Evolutionary conservation across 2,113 vertebrate genomes (phyloP), one percentile per base, ranked within the genome.

Genomic region (Grus americana): DNA sequence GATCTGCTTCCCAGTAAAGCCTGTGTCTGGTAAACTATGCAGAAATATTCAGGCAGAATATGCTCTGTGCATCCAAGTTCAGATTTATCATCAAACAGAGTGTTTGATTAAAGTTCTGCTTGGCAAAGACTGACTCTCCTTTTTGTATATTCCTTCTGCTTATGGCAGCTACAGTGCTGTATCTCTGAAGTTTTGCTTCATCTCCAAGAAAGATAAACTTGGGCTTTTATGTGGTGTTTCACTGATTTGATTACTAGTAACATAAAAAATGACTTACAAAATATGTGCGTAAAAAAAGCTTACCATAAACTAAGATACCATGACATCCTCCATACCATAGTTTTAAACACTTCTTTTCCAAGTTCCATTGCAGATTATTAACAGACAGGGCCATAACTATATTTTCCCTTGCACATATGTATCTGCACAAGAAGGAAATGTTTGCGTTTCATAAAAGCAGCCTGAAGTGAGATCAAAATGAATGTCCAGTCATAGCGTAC

Each of bases 211-310:
- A 95, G 96, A 97, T 95, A 97, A 97, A 96, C 96, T 88, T 55
- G 71, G 57, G 91, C 92, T 97, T 92, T 95, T 96, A 88, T 95
- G 90, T 93, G 92, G 95, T 95, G 94, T 95, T 93, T 86, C 79
- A n/a, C 81, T 95, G 95, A 97, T 97, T 89, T 96, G 96, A 93
- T 96, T 96, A 92, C 65, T 32, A 61, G 27, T 68, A 93, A 86
- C 81, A 58, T 96, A 93, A 95, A 96, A 96, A 96, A 94, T 95
- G 26, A 95, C 93, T 84, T 92, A 73, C 42, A 86, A 96, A 95
- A 93, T 95, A 96, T 78, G 79, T 96, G 93, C 91, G 73, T 82
- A 86, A 87, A 95, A 29, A 54, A 92, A 92, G 75, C 89, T 93
- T 91, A 74, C 88, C 78, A 86, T 95, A 91, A 94, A 91, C 93